Evolutionary conservation across 1,140 invertebrate species (phyloP), one percentile per base, ranked within the genome.

Genomic region (Bombus waltoni): DNA sequence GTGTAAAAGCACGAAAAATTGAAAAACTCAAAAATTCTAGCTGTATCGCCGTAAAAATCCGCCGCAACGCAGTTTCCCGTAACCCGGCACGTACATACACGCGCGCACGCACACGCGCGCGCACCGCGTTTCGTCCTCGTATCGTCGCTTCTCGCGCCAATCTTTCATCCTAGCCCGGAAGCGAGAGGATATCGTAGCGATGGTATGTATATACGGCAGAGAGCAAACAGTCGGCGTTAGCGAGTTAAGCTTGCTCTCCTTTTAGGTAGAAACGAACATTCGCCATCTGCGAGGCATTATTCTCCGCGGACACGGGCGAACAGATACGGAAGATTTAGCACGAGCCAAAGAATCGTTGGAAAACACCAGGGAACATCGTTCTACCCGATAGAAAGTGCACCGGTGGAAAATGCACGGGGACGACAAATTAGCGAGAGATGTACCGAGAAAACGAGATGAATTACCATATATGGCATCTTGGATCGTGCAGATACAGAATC

Each of bases 261-360:
- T 62, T 32, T 5, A 38, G 47, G 40, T n/a, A 40, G 71, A 81
- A 81, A 79, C 70, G 68, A 73, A 62, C 80, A n/a, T 71, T 72
- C 22, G 35, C 47, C 44, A 53, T 80, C 65, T 80, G 47, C 38
- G 28, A 35, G 35, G 42, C 38, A 73, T 53, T 73, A 73, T 81
- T 81, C 80, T 73, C 53, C 40, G 47, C 28, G 18, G 79, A n/a
- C 47, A 70, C 75, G 28, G 22, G 1, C 47, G 38, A 28, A n/a
- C n/a, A 81, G 38, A 78, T 78, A 78, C n/a, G 62, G 28, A 78
- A 62, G 59, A 78, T 78, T 78, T 78, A 78, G 18, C n/a, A n/a
- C 18, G n/a, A 32, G 28, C 18, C 10, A 18, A 65, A 42, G 59
- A 78, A 66, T 42, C 8, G 59, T 32, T 42, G 59, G 38, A 11